Evolutionary conservation across 2,797 vertebrate species (phyloP).

Genomic region (Enoplosus armatus): DNA sequence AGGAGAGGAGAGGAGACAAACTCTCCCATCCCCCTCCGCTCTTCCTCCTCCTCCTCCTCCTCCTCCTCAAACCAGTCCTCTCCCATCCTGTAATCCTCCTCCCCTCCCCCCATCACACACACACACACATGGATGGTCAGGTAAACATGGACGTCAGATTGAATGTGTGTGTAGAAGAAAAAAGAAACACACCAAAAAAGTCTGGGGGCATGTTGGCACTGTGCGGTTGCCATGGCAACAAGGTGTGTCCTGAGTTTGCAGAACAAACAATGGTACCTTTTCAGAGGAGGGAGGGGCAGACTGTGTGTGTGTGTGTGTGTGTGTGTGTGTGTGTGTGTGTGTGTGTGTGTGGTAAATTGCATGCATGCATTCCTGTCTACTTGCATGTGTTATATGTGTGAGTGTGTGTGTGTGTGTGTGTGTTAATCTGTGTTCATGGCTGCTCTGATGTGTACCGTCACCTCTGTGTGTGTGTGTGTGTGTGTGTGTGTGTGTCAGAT

Average conservation of each 20-base stretch:
- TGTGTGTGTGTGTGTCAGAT: constrained; percentile 58
- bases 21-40: constrained; percentile 1
- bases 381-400: constrained; percentile 59
- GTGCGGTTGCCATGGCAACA: constrained; percentile 89
- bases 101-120: constrained; percentile 12
- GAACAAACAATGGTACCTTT: constrained; percentile 97
- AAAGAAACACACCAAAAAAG: constrained; percentile 76
- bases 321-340: constrained; percentile 15
- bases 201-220: constrained; percentile 68
- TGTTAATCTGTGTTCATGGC: constrained; percentile 30
- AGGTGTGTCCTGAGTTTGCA: constrained; percentile 94
- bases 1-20: too few relatives aligned
- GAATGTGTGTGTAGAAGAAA: constrained; percentile 32
- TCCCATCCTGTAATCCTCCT: not conserved
- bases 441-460: constrained; percentile 14
- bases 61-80: constrained; percentile 3
- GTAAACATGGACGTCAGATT: constrained; percentile 1
- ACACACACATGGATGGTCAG: constrained; percentile 31
- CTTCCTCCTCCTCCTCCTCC: too few relatives aligned
- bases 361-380: constrained; percentile 13
- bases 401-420: constrained; percentile 64
- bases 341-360: too few relatives aligned
- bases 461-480: constrained; percentile 41
- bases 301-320: constrained; percentile 81
- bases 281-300: constrained; percentile 88